Evolutionary conservation across 2,113 vertebrate species (phyloP).

Genomic region (Ascaphus truei): DNA sequence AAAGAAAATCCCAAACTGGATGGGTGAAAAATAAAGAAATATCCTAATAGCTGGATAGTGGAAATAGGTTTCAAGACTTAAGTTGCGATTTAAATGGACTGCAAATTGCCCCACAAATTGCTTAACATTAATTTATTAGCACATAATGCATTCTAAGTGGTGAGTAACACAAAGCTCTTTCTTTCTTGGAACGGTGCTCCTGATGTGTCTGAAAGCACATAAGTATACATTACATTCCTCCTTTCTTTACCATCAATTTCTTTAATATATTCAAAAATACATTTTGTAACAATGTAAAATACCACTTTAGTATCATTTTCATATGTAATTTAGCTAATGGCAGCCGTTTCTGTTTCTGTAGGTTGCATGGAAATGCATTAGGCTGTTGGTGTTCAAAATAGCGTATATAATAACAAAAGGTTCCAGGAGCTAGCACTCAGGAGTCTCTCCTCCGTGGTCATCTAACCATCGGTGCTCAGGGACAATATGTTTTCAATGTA

Average conservation of each 20-base stretch:
- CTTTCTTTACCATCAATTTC: slow-evolving; percentile 3
- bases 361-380: neutral
- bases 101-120: too few relatives aligned
- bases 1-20: too few relatives aligned
- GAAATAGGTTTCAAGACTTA: too few relatives aligned
- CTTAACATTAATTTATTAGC: too few relatives aligned
- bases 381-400: slow-evolving; percentile 1
- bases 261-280: slow-evolving; percentile 8
- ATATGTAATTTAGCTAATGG: slow-evolving; percentile 7
- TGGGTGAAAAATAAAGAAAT: too few relatives aligned
- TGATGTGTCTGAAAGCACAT: neutral
- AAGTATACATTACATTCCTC: neutral
- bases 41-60: too few relatives aligned
- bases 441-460: neutral
- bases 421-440: slow-evolving; percentile 7
- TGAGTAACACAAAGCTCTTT: too few relatives aligned
- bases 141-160: too few relatives aligned
- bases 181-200: too few relatives aligned
- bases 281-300: slow-evolving; percentile 25
- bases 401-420: slow-evolving; percentile 5
- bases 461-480: too few relatives aligned
- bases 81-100: too few relatives aligned
- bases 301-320: slow-evolving; percentile 9
- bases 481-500: too few relatives aligned
- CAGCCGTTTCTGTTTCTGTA: slow-evolving; percentile 1